These are phyloP conservation scores for Hucho hucho DNA, from an alignment of 2,113 vertebrate species.

Conservation along the genomic window DNA sequence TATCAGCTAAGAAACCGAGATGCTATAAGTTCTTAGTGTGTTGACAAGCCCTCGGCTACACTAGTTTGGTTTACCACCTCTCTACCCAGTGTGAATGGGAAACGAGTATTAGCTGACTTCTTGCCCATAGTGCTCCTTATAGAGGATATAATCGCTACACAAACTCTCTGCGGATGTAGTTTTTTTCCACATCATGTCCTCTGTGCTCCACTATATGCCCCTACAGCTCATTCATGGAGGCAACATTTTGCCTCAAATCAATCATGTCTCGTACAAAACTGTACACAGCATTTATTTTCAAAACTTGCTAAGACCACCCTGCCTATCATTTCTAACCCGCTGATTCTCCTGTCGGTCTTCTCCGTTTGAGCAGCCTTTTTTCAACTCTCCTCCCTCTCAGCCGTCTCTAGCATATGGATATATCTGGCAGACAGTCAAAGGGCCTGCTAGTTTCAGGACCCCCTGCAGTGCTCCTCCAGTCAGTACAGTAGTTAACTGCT, in stretches of 20 bases:
- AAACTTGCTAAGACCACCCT: too few relatives aligned
- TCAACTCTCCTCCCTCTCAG: background rate
- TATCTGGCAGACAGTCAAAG: too few relatives aligned
- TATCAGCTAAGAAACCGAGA: constrained; percentile 7
- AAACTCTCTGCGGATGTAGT: background rate
- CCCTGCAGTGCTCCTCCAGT: too few relatives aligned
- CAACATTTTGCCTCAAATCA: background rate
- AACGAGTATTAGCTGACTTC: background rate
- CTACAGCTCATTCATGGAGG: background rate
- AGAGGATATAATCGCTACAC: background rate
- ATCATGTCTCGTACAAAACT: background rate
- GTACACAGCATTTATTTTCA: background rate
- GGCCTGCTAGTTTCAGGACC: too few relatives aligned
- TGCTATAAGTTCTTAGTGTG: constrained; percentile 10
- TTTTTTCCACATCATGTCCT: background rate
- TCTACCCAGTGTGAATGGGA: background rate
- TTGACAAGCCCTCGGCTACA: too few relatives aligned
- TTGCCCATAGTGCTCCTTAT: background rate
- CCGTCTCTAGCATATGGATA: background rate
- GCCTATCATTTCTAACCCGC: background rate
- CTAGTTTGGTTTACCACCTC: too few relatives aligned
- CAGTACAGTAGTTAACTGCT: too few relatives aligned
- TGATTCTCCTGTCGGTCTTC: background rate
- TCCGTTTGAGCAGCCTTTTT: background rate
- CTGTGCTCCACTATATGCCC: background rate